These are phyloP conservation scores for Pollenia amentaria DNA, from an alignment of 2,888 invertebrate genomes.

Conservation along the genomic window DNA sequence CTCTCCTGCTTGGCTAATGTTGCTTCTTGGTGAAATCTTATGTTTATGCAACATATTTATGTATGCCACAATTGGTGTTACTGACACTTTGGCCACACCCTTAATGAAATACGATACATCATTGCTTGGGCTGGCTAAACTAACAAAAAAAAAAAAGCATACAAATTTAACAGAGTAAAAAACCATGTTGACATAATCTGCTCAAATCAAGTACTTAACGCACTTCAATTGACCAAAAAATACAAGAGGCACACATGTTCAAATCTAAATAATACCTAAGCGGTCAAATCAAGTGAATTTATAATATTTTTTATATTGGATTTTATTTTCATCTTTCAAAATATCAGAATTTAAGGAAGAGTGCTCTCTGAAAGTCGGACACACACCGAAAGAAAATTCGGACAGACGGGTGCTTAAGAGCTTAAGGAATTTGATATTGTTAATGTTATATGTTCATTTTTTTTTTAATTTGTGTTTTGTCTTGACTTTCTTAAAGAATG, in stretches of 20 bases:
- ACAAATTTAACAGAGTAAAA: conserved; percentile 41
- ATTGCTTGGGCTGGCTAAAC: conserved; percentile 40
- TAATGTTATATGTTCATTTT: conserved; percentile 48
- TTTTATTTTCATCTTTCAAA: conserved; percentile 37
- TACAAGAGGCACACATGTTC: conserved; percentile 53
- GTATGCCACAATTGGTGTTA: conserved; percentile 66
- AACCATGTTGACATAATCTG: conserved; percentile 72
- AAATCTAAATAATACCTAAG: conserved; percentile 51
- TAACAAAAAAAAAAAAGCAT: conserved; percentile 3
- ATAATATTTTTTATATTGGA: neutral
- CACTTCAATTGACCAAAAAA: conserved; percentile 69
- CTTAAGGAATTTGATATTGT: conserved; percentile 62
- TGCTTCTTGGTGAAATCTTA: conserved; percentile 55
- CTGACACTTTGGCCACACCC: conserved; percentile 69
- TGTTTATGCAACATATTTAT: conserved; percentile 67
- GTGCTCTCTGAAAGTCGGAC: conserved; percentile 36
- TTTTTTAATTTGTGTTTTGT: neutral
- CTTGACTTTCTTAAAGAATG: conserved; percentile 26
- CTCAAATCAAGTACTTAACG: conserved; percentile 70
- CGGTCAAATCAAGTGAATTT: conserved; percentile 60
- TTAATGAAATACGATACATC: conserved; percentile 66
- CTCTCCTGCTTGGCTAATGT: conserved; percentile 19
- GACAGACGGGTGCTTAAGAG: neutral
- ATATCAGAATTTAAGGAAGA: conserved; percentile 23
- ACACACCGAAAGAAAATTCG: neutral